phyloP scores from a whole-genome alignment of 1,140 invertebrate genomes.

The Ylistrum balloti region DNA sequence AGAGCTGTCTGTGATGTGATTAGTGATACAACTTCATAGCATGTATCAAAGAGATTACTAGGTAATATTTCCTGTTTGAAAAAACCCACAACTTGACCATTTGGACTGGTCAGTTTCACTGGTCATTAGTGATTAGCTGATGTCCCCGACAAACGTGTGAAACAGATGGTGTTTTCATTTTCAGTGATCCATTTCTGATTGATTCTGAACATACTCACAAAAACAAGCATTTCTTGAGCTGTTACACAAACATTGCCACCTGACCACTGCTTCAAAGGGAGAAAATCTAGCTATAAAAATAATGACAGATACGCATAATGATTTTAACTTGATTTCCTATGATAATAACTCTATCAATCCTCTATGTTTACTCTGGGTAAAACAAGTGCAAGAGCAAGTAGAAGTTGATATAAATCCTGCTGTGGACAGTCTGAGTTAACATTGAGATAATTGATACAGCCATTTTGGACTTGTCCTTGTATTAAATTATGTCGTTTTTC shows the following conservation, averaged over 20 bases:
- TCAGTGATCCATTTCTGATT: background rate
- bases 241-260: constrained; percentile 2
- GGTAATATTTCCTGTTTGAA: background rate
- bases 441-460: no score
- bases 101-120: no score
- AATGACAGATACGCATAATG: background rate
- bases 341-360: background rate
- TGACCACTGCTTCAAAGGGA: background rate
- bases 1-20: no score
- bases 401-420: no score
- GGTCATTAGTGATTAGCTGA: no score
- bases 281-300: background rate
- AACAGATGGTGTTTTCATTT: background rate
- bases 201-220: constrained; percentile 27
- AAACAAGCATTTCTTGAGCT: background rate
- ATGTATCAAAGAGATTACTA: no score
- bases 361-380: background rate
- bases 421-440: no score
- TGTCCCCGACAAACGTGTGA: background rate
- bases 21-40: no score
- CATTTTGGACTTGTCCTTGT: no score
- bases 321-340: background rate
- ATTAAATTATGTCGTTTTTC: no score
- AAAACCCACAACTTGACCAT: background rate
- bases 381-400: no score